These are phyloP conservation scores for Oscheius sp. DNA, from an alignment of 2,888 invertebrate species.

Conservation along the genomic window DNA sequence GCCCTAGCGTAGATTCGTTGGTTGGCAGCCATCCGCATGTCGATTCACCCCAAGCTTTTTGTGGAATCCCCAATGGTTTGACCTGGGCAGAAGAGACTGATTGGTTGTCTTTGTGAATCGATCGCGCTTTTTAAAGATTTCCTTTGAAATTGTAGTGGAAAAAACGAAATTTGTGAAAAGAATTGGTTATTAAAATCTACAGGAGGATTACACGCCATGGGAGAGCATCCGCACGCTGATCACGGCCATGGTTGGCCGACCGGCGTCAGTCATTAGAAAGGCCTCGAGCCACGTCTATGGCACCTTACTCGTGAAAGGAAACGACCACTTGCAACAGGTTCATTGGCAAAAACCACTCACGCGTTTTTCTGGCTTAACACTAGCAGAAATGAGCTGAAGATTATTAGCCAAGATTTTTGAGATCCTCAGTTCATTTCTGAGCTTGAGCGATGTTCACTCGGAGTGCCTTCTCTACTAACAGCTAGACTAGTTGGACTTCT, in stretches of 20 bases:
- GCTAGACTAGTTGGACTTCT: neutral
- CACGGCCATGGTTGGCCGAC: conserved; percentile 66
- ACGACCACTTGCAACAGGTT: conserved; percentile 65
- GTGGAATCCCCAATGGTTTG: conserved; percentile 4
- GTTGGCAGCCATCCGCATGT: neutral
- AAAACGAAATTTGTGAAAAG: neutral
- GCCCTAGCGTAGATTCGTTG: neutral
- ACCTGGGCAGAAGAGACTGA: no score
- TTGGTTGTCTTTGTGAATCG: no score
- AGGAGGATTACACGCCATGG: conserved; percentile 62
- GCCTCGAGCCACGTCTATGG: conserved; percentile 64
- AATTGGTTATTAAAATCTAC: conserved; percentile 20
- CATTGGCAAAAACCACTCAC: conserved; percentile 28
- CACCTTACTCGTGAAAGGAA: conserved; percentile 56
- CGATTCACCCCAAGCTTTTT: conserved; percentile 1
- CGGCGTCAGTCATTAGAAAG: conserved; percentile 61
- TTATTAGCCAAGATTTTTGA: neutral
- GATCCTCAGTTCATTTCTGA: neutral
- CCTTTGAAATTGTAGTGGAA: neutral
- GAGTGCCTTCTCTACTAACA: conserved; percentile 23
- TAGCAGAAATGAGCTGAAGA: neutral
- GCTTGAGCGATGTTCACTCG: conserved; percentile 18
- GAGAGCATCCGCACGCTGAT: conserved; percentile 67
- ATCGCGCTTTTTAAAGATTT: no score
- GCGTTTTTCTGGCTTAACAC: conserved; percentile 21